Conservation (phyloP, 2,888 invertebrate species). For the Athrips mouffetella region DNA sequence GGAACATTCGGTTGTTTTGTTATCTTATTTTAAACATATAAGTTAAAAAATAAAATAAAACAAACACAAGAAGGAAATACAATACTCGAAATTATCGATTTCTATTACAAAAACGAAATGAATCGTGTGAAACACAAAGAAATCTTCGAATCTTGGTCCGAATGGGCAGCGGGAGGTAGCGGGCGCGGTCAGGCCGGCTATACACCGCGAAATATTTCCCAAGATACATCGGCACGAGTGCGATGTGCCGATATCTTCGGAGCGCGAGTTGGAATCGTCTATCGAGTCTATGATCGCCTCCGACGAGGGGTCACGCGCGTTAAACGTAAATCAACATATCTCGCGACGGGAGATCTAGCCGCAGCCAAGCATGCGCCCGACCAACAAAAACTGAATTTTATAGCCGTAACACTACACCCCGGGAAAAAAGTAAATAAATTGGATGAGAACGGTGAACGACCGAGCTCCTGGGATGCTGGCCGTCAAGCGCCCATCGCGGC, state of each 20-base stretch:
- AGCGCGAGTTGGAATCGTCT: conserved; percentile 72
- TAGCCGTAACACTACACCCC: conserved; percentile 71
- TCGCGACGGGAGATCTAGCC: conserved; percentile 75
- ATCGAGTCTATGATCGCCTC: conserved; percentile 74
- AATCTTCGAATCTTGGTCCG: conserved; percentile 63
- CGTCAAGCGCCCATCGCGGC: conserved; percentile 35
- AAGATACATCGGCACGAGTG: conserved; percentile 74
- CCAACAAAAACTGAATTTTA: conserved; percentile 75
- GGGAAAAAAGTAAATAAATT: conserved; percentile 72
- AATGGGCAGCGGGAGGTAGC: conserved; percentile 45
- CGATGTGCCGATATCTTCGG: conserved; percentile 71
- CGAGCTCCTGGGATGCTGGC: conserved; percentile 43
- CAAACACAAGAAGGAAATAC: conserved; percentile 14
- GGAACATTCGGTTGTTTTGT: not conserved
- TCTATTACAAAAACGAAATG: conserved; percentile 28
- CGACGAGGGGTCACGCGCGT: conserved; percentile 75
- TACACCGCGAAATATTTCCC: conserved; percentile 69
- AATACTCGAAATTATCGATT: conserved; percentile 22
- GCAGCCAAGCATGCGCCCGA: conserved; percentile 64
- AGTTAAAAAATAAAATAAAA: conserved; percentile 13
- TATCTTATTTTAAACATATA: not conserved
- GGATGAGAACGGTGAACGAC: conserved; percentile 60
- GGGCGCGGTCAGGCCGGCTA: conserved; percentile 26
- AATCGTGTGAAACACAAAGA: conserved; percentile 65
- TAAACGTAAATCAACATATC: conserved; percentile 79